These are phyloP conservation scores for Porites rus DNA, from an alignment of 92 coral and sea anemone species.

Conservation along the genomic window DNA sequence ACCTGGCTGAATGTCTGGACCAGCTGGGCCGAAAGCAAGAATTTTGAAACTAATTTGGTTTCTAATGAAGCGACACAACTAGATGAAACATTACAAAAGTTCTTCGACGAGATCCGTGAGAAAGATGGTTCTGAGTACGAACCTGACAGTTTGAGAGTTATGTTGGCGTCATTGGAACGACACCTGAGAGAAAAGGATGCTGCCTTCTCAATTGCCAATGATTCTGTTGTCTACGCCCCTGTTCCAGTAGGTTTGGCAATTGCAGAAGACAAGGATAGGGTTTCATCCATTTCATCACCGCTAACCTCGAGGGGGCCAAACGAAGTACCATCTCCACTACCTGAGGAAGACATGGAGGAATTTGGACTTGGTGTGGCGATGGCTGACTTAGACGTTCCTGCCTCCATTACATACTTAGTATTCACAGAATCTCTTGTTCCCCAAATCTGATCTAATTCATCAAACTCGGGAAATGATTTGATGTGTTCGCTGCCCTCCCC, in stretches of 20 bases:
- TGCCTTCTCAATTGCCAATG: no score
- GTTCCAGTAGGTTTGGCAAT: background rate
- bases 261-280: slow-evolving; percentile 4
- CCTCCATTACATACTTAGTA: slow-evolving; percentile 36
- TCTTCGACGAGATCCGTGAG: no score
- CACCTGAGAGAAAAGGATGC: no score
- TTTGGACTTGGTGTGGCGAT: slow-evolving; percentile 34
- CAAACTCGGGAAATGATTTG: slow-evolving; percentile 18
- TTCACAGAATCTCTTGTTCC: slow-evolving; percentile 40
- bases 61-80: no score
- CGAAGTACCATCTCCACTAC: slow-evolving; percentile 1
- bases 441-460: slow-evolving; percentile 32
- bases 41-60: no score
- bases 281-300: slow-evolving; percentile 1
- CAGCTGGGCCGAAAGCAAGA: no score
- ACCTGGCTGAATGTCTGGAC: no score
- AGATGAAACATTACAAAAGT: no score
- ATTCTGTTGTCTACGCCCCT: no score
- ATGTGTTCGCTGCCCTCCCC: slow-evolving; percentile 42
- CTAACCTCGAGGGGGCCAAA: slow-evolving; percentile 4
- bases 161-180: no score
- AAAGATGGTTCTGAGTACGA: no score
- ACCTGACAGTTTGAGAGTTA: no score
- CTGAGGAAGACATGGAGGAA: slow-evolving; percentile 16
- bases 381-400: slow-evolving; percentile 21